Evolutionary conservation across 2,888 invertebrate genomes (phyloP).

Genomic region (Piscicola geometra): DNA sequence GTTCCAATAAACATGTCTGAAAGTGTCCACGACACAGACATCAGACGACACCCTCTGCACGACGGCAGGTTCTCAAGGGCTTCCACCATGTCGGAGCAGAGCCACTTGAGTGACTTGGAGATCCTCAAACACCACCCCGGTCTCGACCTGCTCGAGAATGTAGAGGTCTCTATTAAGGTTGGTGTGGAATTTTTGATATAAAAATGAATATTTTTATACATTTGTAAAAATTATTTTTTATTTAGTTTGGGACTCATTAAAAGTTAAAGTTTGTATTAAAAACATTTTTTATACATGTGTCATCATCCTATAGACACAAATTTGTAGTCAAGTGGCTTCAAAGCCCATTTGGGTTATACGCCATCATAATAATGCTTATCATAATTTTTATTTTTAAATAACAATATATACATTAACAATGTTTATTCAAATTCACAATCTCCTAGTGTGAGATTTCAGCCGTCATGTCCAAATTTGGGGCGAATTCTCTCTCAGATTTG

Average conservation of each 20-base stretch:
- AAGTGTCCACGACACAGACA: not conserved
- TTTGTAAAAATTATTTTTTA: slow-evolving; percentile 8
- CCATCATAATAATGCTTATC: too few relatives aligned
- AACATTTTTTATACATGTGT: too few relatives aligned
- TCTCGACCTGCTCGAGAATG: slow-evolving; percentile 43
- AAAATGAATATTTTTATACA: too few relatives aligned
- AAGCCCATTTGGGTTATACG: too few relatives aligned
- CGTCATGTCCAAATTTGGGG: slow-evolving; percentile 36
- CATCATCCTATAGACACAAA: too few relatives aligned
- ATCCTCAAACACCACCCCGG: slow-evolving; percentile 27
- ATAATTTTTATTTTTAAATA: too few relatives aligned
- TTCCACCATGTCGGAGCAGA: not conserved
- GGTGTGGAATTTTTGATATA: too few relatives aligned
- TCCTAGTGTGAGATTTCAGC: slow-evolving; percentile 39
- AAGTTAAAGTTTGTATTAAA: too few relatives aligned
- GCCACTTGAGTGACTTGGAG: not conserved
- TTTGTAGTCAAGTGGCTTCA: too few relatives aligned
- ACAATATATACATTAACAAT: not conserved
- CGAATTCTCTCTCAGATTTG: slow-evolving; percentile 35
- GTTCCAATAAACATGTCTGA: not conserved
- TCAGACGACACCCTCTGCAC: not conserved
- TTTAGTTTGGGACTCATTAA: too few relatives aligned
- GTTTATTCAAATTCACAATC: not conserved
- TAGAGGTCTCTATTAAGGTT: slow-evolving; percentile 43
- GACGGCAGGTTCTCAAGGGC: not conserved